Percentiles rank a stretch among this genome's conserved stretches.
These are phyloP conservation scores for Sarcoramphus papa DNA, from an alignment of 2,797 vertebrate species.

Conservation along the genomic window DNA sequence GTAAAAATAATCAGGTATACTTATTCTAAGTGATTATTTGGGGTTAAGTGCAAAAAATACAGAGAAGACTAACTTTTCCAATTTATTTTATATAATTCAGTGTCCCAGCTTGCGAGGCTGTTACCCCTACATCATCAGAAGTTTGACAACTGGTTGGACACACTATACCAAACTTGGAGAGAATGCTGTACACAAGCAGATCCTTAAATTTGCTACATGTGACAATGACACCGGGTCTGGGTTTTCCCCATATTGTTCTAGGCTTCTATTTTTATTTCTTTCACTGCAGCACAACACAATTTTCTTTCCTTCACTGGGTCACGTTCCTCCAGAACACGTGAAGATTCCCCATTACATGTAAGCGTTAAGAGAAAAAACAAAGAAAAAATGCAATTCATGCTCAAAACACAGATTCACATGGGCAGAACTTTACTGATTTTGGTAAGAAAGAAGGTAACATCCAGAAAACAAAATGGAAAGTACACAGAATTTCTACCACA, in stretches of 20 bases:
- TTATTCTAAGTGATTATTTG: neutral
- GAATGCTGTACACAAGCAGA: neutral
- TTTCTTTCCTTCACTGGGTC: neutral
- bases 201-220: neutral
- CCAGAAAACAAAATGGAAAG: neutral
- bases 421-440: neutral
- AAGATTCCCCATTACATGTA: neutral
- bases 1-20: neutral
- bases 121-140: neutral
- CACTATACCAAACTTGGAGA: neutral
- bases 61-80: neutral
- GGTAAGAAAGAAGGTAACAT: neutral
- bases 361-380: neutral
- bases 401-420: neutral
- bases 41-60: neutral
- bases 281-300: neutral
- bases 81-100: neutral
- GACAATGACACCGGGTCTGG: neutral
- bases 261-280: neutral
- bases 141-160: neutral
- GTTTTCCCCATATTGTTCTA: neutral
- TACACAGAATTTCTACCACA: neutral
- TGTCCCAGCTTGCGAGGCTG: neutral
- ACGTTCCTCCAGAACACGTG: neutral
- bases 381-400: neutral